Conservation (phyloP, 2,888 invertebrate genomes). For the Drosophila greeni region DNA sequence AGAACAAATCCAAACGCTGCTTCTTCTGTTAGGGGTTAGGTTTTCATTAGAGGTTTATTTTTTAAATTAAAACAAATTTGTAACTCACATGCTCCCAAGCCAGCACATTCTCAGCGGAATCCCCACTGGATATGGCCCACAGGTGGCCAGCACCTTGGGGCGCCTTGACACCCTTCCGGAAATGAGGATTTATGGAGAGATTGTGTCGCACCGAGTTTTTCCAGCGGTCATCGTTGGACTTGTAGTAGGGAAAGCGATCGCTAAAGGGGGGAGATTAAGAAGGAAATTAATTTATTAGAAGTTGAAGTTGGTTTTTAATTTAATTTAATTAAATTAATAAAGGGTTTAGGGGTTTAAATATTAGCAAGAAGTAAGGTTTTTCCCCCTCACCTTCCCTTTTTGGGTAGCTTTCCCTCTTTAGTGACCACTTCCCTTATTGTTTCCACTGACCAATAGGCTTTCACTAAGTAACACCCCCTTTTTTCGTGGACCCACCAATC, state of each 20-base stretch:
- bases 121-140: conserved; percentile 89
- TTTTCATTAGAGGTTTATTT: not conserved
- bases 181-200: conserved; percentile 94
- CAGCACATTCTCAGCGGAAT: conserved; percentile 80
- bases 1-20: conserved; percentile 81
- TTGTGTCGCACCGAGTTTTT: conserved; percentile 95
- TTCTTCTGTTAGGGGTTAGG: conserved; percentile 77
- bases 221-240: conserved; percentile 94
- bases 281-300: too few species aligned
- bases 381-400: too few species aligned
- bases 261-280: conserved; percentile 80
- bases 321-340: not conserved
- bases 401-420: not conserved
- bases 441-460: conserved; percentile 73
- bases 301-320: not conserved
- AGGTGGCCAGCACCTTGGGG: conserved; percentile 93
- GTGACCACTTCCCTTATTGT: not conserved
- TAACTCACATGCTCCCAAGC: conserved; percentile 81
- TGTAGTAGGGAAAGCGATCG: conserved; percentile 92
- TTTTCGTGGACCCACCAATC: conserved; percentile 36
- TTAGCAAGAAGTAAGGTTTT: not conserved
- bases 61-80: too few species aligned
- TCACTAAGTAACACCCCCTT: conserved; percentile 53
- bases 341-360: not conserved
- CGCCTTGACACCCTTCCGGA: conserved; percentile 91